A percentile compares a stretch with the other conserved stretches of the same genome.
phyloP scores from a whole-genome alignment of 2,113 vertebrate species.

The Zeus faber region DNA sequence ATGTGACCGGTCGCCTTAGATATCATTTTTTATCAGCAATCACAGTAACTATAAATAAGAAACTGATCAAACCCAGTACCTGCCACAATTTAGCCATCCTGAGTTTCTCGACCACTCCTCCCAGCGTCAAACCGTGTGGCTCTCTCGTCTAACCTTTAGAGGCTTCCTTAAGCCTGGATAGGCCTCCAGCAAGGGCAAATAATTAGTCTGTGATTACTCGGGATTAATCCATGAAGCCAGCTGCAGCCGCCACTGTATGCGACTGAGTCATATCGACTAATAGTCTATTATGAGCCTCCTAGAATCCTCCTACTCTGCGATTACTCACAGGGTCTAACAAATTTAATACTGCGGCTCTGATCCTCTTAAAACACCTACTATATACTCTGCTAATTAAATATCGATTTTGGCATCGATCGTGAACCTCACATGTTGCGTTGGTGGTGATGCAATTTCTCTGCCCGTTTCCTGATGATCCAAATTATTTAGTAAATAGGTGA shows the following conservation, averaged over 20 bases:
- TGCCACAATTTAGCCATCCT: no score
- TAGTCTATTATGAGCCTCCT: background rate
- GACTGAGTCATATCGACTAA: background rate
- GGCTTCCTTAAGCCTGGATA: background rate
- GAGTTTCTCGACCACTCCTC: no score
- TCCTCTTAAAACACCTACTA: conserved; percentile 21
- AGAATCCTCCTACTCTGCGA: conserved; percentile 1
- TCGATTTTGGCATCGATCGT: conserved; percentile 28
- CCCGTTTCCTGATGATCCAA: no score
- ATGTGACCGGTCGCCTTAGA: no score
- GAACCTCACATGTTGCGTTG: background rate
- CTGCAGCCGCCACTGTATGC: background rate
- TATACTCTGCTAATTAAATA: conserved; percentile 33
- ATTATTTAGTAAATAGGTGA: no score
- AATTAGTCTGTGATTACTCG: background rate
- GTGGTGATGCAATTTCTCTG: background rate
- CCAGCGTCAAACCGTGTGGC: no score
- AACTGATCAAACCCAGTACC: no score
- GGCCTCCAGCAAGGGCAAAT: background rate
- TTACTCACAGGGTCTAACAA: conserved; percentile 38
- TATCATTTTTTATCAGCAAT: no score
- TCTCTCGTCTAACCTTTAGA: background rate
- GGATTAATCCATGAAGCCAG: background rate
- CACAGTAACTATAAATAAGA: no score
- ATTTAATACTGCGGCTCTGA: conserved; percentile 15